These are phyloP conservation scores for Epinotia ramella DNA, from an alignment of 2,888 invertebrate genomes.

Conservation along the genomic window DNA sequence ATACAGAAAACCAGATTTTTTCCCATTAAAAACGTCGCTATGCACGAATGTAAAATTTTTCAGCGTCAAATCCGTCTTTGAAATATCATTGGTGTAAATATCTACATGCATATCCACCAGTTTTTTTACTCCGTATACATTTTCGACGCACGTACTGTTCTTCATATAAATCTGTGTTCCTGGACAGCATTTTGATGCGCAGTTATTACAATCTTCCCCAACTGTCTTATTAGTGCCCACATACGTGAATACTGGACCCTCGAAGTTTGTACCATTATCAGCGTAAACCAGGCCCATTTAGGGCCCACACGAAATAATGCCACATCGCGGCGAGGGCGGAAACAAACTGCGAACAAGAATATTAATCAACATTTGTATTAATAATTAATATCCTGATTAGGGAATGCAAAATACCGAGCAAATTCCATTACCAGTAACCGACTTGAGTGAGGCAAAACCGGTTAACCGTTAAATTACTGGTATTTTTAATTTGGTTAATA, in stretches of 20 bases:
- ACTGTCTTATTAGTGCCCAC: neutral
- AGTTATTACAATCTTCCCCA: neutral
- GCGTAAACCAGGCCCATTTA: neutral
- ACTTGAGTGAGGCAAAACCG: no score
- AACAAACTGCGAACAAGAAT: neutral
- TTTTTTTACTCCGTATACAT: neutral
- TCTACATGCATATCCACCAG: neutral
- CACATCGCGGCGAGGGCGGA: neutral
- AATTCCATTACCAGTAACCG: no score
- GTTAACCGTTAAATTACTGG: no score
- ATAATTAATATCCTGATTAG: neutral
- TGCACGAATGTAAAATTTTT: neutral
- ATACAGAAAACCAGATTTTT: neutral
- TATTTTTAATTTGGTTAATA: no score
- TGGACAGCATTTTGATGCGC: conserved; percentile 4
- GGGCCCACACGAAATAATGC: neutral
- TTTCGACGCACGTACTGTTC: neutral
- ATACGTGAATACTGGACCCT: neutral
- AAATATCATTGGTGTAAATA: neutral
- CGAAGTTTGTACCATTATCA: neutral
- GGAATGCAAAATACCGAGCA: no score
- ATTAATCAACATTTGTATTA: neutral
- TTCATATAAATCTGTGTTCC: neutral
- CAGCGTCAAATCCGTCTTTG: neutral
- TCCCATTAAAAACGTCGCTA: neutral